Base-by-base conservation (phyloP, 2,797 vertebrate species). In the Poeciliopsis infans region DNA sequence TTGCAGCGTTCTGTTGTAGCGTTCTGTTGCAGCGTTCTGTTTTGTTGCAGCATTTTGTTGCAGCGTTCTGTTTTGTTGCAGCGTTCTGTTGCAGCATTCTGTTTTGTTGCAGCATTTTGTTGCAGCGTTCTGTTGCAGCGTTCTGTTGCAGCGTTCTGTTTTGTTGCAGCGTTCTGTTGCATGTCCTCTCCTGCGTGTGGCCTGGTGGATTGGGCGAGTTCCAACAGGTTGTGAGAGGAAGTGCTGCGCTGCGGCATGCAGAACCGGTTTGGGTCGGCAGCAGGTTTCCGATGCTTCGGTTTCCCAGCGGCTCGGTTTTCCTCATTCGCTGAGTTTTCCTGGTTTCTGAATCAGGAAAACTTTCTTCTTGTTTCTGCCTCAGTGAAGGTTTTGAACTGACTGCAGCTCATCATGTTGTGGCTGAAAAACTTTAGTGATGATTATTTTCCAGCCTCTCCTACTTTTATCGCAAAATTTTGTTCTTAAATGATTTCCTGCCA, bases 251-350 rank as follows among this genome's bases (percentile, higher is more conserved):
- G 75, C 5, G 16, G 46, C 16, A 5, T 47, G 72, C 77, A 47
- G 82, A 90, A 86, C 89, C 85, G 87, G 86, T 79, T 86, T 89
- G 71, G n/a, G 84, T 89, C 85, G 84, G 25, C 28, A 79, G 90
- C 79, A 66, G 83, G 72, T 77, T 83, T 75, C 83, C 59, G 53
- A 73, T 75, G 36, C 64, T 36, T 31, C 71, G 77, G 49, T 86
- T 84, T 78, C 68, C 2, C 6, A 79, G 72, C 66, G 69, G 28
- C 43, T 84, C 80, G 46, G 66, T 78, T 36, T 53, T 39, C n/a
- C 69, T 79, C 73, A 81, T 75, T 66, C 74, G 23, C 5, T 7
- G 20, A 13, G 5, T 20, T 47, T 18, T 47, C 16, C 0, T 5
- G 39, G 41, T 51, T 49, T 25, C 36, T 46, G 28, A 7, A 45